Evolutionary conservation across 2,888 invertebrate genomes (phyloP).

Genomic region (Machimus atricapillus): DNA sequence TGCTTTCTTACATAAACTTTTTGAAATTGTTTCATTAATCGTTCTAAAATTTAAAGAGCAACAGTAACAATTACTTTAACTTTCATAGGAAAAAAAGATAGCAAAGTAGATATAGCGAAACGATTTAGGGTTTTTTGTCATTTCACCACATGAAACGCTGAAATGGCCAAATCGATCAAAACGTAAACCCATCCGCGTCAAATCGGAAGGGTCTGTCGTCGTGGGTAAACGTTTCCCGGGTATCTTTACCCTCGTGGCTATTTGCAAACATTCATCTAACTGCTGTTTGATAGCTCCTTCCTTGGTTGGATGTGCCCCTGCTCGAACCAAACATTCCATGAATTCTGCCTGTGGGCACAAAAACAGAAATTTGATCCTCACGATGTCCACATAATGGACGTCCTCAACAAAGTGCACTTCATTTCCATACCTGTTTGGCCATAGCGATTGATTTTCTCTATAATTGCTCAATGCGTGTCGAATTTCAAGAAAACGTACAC

Average conservation of each 20-base stretch:
- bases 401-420: neutral
- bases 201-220: neutral
- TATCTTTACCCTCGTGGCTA: neutral
- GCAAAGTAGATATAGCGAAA: neutral
- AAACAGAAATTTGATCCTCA: neutral
- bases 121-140: neutral
- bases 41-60: too few species aligned
- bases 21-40: too few species aligned
- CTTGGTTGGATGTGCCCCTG: neutral
- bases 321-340: neutral
- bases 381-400: neutral
- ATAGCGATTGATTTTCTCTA: neutral
- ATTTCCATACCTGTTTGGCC: neutral
- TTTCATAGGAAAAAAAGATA: neutral
- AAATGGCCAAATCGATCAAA: neutral
- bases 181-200: neutral
- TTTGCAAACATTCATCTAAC: neutral
- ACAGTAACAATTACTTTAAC: too few species aligned
- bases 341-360: neutral
- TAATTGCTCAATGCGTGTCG: neutral
- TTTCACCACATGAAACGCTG: neutral
- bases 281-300: neutral
- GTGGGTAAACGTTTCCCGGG: neutral
- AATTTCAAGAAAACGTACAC: neutral
- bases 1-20: too few species aligned